Evolutionary conservation across 1,140 invertebrate genomes (phyloP).

Genomic region (Eupristina koningsbergeri): DNA sequence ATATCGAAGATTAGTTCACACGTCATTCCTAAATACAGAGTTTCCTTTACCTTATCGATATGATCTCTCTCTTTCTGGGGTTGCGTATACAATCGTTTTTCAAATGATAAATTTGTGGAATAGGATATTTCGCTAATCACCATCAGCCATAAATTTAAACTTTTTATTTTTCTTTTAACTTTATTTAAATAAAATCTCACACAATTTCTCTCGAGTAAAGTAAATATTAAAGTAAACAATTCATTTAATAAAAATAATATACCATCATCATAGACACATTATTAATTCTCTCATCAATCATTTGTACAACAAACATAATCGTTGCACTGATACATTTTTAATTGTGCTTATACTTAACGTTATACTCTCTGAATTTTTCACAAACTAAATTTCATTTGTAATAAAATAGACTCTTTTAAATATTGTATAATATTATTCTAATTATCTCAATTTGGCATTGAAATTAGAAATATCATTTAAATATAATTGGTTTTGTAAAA

Average conservation of each 20-base stretch:
- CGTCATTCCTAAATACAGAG: conserved; percentile 51
- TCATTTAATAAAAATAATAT: conserved; percentile 44
- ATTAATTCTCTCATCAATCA: conserved; percentile 18
- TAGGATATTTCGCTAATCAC: conserved; percentile 55
- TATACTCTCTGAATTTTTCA: conserved; percentile 15
- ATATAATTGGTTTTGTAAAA: background rate
- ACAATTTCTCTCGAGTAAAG: conserved; percentile 56
- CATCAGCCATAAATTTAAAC: conserved; percentile 67
- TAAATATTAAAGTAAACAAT: conserved; percentile 48
- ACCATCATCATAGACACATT: conserved; percentile 35
- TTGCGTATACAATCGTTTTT: conserved; percentile 24
- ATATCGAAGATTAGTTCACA: conserved; percentile 52
- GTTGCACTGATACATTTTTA: conserved; percentile 30
- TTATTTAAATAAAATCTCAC: conserved; percentile 69
- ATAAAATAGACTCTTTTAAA: background rate
- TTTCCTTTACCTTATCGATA: conserved; percentile 50
- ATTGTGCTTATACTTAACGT: background rate
- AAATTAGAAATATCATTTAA: background rate
- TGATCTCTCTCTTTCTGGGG: conserved; percentile 43
- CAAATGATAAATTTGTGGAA: conserved; percentile 36
- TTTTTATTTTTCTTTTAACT: conserved; percentile 56
- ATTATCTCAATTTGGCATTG: background rate
- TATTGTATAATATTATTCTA: background rate
- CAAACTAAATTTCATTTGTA: background rate
- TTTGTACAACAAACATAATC: conserved; percentile 23